Percentiles rank a stretch among this genome's conserved stretches.
Evolutionary conservation across 2,888 invertebrate species (phyloP).

Genomic region (Junonia oenone): DNA sequence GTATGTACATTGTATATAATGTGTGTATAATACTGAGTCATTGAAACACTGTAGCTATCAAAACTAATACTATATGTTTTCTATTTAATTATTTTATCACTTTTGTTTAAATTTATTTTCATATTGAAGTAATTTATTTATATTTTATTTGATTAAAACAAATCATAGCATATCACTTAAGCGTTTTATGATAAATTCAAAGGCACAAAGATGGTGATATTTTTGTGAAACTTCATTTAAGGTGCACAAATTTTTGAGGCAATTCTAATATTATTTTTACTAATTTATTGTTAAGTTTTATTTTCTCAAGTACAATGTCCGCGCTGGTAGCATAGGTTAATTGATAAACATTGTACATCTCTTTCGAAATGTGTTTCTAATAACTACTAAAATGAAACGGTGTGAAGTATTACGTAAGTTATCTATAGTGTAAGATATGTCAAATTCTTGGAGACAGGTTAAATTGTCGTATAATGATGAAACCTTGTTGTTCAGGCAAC

Average conservation of each 20-base stretch:
- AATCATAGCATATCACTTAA: neutral
- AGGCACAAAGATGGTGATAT: slow-evolving; percentile 4
- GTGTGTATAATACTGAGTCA: neutral
- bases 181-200: neutral
- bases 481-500: neutral
- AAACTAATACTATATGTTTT: neutral
- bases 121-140: neutral
- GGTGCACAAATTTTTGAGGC: slow-evolving; percentile 13
- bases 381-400: neutral
- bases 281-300: slow-evolving; percentile 16
- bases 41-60: neutral
- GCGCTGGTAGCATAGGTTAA: slow-evolving; percentile 22
- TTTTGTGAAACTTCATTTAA: neutral
- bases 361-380: neutral
- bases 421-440: slow-evolving; percentile 3
- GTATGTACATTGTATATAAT: too few relatives aligned
- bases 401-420: slow-evolving; percentile 19
- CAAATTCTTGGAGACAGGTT: neutral
- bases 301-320: slow-evolving; percentile 17
- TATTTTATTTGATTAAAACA: neutral
- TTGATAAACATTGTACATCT: slow-evolving; percentile 1
- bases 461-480: neutral
- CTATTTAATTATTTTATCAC: too few relatives aligned
- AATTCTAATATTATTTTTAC: slow-evolving; percentile 5
- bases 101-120: neutral